Conservation (phyloP, 1,140 invertebrate species). For the Bombus breviceps region DNA sequence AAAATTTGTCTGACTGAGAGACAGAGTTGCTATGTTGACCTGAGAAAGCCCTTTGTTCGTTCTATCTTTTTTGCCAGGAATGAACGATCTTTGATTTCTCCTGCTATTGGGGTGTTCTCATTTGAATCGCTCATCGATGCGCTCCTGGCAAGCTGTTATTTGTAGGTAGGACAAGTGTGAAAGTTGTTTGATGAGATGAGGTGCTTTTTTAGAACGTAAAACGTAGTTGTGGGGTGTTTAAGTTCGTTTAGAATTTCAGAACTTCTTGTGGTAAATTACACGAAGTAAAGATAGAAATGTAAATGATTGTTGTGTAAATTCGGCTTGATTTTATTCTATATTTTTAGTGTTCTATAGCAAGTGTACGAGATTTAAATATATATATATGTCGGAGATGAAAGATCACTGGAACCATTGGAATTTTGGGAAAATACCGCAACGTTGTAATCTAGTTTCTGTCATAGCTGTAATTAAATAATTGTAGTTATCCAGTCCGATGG, state of each 20-base stretch:
- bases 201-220: neutral
- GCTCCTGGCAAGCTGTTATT: neutral
- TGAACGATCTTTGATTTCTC: slow-evolving; percentile 4
- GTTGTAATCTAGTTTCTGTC: no score
- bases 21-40: slow-evolving; percentile 12
- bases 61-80: neutral
- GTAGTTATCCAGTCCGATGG: no score
- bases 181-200: neutral
- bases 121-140: neutral
- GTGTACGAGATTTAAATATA: no score
- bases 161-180: neutral
- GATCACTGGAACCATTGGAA: no score
- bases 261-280: no score
- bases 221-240: neutral
- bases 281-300: neutral
- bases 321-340: neutral
- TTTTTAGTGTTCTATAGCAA: neutral
- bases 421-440: no score
- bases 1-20: neutral
- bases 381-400: no score
- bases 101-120: neutral
- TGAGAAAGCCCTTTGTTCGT: slow-evolving; percentile 8
- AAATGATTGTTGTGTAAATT: neutral
- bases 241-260: no score
- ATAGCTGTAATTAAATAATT: no score